Percentiles rank a stretch among this genome's conserved stretches.
Evolutionary conservation across 2,797 vertebrate species (phyloP).

Genomic region (Myotis findleyi): DNA sequence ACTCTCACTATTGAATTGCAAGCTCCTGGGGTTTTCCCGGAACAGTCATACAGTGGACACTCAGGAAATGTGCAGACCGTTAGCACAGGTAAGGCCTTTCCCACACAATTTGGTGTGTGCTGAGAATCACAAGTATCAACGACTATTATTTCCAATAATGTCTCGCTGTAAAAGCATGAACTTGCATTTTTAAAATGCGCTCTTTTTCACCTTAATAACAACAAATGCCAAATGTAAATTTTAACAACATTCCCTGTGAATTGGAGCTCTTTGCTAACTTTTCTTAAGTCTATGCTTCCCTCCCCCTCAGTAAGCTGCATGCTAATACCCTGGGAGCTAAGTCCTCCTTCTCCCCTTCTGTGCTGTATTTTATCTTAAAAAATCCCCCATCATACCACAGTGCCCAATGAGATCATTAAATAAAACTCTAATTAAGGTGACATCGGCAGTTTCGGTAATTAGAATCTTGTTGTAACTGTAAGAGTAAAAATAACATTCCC

Average conservation of each 20-base stretch:
- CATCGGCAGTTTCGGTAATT: constrained; percentile 78
- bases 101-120: background rate
- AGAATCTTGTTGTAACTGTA: constrained; percentile 78
- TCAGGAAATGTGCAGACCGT: background rate
- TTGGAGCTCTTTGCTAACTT: background rate
- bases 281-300: constrained; percentile 38
- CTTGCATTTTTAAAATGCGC: background rate
- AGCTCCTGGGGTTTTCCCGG: background rate
- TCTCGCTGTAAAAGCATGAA: background rate
- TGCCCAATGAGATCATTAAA: constrained; percentile 77
- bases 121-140: background rate
- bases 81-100: background rate
- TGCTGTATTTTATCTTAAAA: constrained; percentile 69
- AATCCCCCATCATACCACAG: constrained; percentile 62
- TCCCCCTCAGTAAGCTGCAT: background rate
- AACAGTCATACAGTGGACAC: background rate
- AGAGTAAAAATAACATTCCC: constrained; percentile 78
- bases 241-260: background rate
- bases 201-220: background rate
- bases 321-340: background rate
- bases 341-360: background rate
- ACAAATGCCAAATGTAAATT: constrained; percentile 37
- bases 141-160: background rate
- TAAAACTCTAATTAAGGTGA: constrained; percentile 81
- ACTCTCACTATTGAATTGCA: background rate